Conservation (phyloP, 2,797 vertebrate species). For the Danionella dracula region DNA sequence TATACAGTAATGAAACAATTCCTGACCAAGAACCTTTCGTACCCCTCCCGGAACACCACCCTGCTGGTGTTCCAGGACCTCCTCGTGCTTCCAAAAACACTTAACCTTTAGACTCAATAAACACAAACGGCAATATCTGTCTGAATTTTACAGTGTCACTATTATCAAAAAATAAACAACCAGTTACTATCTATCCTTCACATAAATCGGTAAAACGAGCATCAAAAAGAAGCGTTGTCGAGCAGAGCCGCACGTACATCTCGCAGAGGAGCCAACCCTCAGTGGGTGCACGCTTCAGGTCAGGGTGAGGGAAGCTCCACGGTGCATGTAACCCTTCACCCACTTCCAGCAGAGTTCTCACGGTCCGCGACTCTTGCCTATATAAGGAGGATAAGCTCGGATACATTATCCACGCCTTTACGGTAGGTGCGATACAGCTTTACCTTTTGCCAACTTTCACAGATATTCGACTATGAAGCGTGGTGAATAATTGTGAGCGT, state of each 20-base stretch:
- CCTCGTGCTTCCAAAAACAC: no score
- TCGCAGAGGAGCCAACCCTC: neutral
- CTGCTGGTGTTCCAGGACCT: no score
- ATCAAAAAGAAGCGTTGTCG: neutral
- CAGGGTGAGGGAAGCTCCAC: neutral
- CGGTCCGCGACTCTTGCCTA: neutral
- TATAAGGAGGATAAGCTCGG: neutral
- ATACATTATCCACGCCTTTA: neutral
- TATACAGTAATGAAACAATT: no score
- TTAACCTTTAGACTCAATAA: no score
- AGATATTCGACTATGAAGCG: neutral
- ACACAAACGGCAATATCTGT: no score
- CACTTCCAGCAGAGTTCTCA: conserved; percentile 31
- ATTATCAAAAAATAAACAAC: no score
- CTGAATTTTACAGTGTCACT: no score
- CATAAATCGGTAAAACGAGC: neutral
- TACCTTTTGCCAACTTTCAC: neutral
- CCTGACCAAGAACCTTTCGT: no score
- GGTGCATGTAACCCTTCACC: conserved; percentile 41
- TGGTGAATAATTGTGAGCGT: neutral
- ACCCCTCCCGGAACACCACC: no score
- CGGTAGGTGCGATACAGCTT: neutral
- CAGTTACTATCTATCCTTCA: no score
- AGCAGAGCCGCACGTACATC: neutral
- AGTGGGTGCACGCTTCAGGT: neutral